Percentiles rank a stretch among this genome's conserved stretches.
Conservation (phyloP, 2,888 invertebrate species). For the Bombyx huttoni region DNA sequence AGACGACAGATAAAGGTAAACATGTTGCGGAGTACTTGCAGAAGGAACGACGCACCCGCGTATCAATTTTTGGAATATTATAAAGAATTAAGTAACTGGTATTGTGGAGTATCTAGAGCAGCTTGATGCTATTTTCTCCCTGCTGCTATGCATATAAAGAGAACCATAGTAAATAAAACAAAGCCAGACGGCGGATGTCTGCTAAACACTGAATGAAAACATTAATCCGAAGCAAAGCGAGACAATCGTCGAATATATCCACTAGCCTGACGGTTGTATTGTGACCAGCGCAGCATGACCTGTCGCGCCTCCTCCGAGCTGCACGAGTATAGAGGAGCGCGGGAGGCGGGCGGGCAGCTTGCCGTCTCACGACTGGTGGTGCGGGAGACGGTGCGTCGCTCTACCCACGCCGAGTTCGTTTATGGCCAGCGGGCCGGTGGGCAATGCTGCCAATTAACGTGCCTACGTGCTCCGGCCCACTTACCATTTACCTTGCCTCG, state of each 20-base stretch:
- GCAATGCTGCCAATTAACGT: conserved; percentile 65
- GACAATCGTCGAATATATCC: conserved; percentile 41
- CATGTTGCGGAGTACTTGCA: too few species aligned
- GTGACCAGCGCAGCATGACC: conserved; percentile 26
- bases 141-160: conserved; percentile 10
- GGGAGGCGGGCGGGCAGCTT: conserved; percentile 6
- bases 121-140: background rate
- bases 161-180: conserved; percentile 37
- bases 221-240: conserved; percentile 36
- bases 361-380: conserved; percentile 23
- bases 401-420: conserved; percentile 53
- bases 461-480: conserved; percentile 65
- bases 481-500: conserved; percentile 50
- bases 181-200: conserved; percentile 34
- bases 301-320: conserved; percentile 13
- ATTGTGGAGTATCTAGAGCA: too few species aligned
- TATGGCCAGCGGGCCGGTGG: conserved; percentile 57
- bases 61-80: too few species aligned
- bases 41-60: too few species aligned
- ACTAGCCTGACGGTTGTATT: conserved; percentile 19
- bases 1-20: too few species aligned
- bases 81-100: too few species aligned
- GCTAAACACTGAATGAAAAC: conserved; percentile 62
- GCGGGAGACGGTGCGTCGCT: conserved; percentile 53
- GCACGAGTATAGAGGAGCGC: conserved; percentile 2